Conservation (phyloP, 2,888 invertebrate species). For the Andrena bucephala region DNA sequence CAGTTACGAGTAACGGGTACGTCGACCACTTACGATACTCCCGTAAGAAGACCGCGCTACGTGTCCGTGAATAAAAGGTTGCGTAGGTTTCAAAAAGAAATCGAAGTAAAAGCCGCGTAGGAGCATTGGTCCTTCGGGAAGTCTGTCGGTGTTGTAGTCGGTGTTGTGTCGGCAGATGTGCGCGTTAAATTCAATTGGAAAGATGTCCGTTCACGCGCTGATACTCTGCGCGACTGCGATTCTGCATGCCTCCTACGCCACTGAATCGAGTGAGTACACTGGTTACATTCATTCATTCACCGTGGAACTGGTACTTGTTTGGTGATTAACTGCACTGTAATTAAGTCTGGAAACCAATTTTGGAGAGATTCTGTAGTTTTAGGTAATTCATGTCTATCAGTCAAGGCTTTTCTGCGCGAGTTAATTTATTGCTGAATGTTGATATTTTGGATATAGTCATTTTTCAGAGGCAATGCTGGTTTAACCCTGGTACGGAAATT, state of each 20-base stretch:
- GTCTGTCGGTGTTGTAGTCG: background rate
- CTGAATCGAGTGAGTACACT: constrained; percentile 55
- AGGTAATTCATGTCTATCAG: too few species aligned
- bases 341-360: too few species aligned
- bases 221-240: constrained; percentile 15
- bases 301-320: background rate
- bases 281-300: background rate
- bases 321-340: too few species aligned
- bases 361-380: too few species aligned
- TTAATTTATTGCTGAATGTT: too few species aligned
- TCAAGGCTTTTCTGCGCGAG: too few species aligned
- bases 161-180: background rate
- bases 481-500: too few species aligned
- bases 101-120: constrained; percentile 22
- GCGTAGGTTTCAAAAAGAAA: constrained; percentile 53
- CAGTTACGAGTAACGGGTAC: constrained; percentile 70
- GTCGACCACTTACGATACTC: constrained; percentile 41
- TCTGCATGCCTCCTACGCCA: background rate
- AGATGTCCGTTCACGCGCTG: constrained; percentile 32
- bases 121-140: constrained; percentile 40
- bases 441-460: too few species aligned
- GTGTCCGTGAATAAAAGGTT: constrained; percentile 29
- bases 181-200: background rate
- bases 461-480: too few species aligned
- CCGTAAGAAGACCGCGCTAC: constrained; percentile 19